Base-by-base conservation (phyloP, 2,888 invertebrate genomes). In the Trichopria drosophilae region DNA sequence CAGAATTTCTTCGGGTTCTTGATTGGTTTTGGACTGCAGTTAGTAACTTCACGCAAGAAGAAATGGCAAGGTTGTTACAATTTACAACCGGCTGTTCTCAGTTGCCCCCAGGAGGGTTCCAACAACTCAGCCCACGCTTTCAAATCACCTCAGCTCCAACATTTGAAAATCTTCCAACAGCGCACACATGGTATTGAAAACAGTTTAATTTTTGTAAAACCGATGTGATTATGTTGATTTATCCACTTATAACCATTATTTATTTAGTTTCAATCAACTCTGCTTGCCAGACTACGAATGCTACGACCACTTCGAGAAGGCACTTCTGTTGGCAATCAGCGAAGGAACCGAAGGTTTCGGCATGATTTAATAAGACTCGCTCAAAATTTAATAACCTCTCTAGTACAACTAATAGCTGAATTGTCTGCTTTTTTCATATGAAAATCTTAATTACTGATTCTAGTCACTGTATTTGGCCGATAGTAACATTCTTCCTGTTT, bases 331-430 rank as follows among this genome's bases (percentile, higher is more conserved):
- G 76, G 94, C 96, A 60, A 93, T 95, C 75, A 94, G 90, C 77
- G 96, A 96, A 79, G 95, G 95, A 32, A 91, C 89, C 24, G 95
- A 95, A 81, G 96, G 95, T 9, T 96, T 96, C 77, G 90, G 90
- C 55, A 82, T 87, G 82, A 83, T 84, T 60, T 84, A 77, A 77
- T 51, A 36, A 36, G 32, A 45, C 18, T 37, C 24, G 9, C 47
- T 47, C 9, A 35, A 47, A 39, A 49, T 12, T 19, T 37, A 28
- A 40, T 43, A 40, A 47, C 15, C 7, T 13, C 13, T 40, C 26
- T 43, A 31, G 46, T 37, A 29, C 42, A 47, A 41, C 41, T 18
- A 48, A 24, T 48, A 41, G 24, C 49, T 40, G 50, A 40, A 24
- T 48, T 45, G n/a, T n/a, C n/a, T n/a, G n/a, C n/a, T n/a, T n/a